Conservation (phyloP, 2,113 vertebrate species). For the Trichechus manatus region DNA sequence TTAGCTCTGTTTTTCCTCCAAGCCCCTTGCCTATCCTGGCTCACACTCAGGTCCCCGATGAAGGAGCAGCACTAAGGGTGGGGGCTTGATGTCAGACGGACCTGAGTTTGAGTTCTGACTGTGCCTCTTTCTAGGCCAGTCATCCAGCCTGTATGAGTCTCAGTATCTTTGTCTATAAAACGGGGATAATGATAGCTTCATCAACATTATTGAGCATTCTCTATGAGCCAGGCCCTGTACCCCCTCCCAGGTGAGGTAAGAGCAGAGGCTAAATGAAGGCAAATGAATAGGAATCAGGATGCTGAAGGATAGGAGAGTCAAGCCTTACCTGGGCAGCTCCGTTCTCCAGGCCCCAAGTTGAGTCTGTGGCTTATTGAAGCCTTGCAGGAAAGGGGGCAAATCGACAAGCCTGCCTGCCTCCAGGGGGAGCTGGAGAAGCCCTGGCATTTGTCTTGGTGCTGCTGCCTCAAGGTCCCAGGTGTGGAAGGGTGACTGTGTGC, state of each 20-base stretch:
- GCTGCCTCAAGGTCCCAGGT: rapidly evolving
- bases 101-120: neutral
- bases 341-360: neutral
- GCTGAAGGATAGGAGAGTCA: too few species aligned
- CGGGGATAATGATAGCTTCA: neutral
- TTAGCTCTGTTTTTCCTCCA: neutral
- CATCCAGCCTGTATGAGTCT: neutral
- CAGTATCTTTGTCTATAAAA: neutral
- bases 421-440: neutral
- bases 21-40: rapidly evolving
- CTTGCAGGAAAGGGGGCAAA: neutral
- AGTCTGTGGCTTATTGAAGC: neutral
- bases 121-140: neutral
- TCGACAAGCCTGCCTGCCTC: neutral
- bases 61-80: neutral
- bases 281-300: neutral
- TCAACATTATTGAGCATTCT: rapidly evolving
- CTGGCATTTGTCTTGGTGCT: neutral
- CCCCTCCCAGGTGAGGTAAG: neutral
- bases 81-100: neutral
- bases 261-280: neutral
- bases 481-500: neutral
- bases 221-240: rapidly evolving
- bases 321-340: rapidly evolving
- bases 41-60: rapidly evolving